Percentiles rank a stretch among this genome's conserved stretches.
Evolutionary conservation across 2,113 vertebrate genomes (phyloP).

Genomic region (Macrotis lagotis): DNA sequence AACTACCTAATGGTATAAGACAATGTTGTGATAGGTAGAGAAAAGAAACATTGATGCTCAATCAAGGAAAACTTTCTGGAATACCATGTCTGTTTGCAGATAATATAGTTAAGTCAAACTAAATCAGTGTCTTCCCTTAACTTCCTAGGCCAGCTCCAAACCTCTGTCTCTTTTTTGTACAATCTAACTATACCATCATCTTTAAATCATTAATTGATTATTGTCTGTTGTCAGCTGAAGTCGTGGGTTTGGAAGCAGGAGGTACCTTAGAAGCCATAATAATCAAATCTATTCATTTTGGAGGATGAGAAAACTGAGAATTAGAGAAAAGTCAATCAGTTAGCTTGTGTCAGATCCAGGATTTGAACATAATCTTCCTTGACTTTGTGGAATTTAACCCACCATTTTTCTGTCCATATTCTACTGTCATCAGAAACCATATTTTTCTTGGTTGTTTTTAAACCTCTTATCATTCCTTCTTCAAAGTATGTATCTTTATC

Average conservation of each 20-base stretch:
- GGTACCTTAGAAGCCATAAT: background rate
- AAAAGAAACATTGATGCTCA: background rate
- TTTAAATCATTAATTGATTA: background rate
- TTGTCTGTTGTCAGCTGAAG: background rate
- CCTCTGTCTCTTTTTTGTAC: background rate
- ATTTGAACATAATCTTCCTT: background rate
- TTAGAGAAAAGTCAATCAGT: background rate
- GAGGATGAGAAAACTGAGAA: background rate
- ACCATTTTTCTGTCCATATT: background rate
- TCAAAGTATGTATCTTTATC: background rate
- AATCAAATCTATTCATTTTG: background rate
- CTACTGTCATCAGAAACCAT: background rate
- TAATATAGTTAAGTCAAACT: background rate
- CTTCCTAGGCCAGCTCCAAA: background rate
- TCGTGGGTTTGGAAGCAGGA: background rate
- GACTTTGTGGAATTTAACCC: background rate
- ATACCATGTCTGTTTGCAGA: background rate
- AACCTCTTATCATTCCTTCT: background rate
- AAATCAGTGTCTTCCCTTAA: background rate
- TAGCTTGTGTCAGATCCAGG: background rate
- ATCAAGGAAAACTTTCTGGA: background rate
- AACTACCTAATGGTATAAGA: background rate
- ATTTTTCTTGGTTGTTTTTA: background rate
- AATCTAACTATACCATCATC: background rate
- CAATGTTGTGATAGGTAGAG: background rate